A percentile compares a stretch with the other conserved stretches of the same genome.
These are phyloP conservation scores for Drosophila robusta DNA, from an alignment of 2,888 invertebrate genomes.

Conservation along the genomic window DNA sequence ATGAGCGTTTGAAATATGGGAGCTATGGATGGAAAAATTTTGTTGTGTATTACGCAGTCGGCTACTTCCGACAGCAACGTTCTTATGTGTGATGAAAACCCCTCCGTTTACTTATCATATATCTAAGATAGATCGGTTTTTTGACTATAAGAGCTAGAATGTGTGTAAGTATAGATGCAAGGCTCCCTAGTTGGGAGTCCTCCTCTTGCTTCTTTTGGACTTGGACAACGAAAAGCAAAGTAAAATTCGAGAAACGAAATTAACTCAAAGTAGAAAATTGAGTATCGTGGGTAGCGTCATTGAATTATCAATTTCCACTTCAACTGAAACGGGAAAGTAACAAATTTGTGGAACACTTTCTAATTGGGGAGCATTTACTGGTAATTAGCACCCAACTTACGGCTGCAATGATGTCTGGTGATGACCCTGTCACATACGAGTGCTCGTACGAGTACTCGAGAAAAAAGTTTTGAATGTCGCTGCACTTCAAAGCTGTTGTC, in stretches of 20 bases:
- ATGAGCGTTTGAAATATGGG: too few relatives aligned
- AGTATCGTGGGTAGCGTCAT: conserved; percentile 19
- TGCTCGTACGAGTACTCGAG: conserved; percentile 2
- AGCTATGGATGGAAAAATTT: too few relatives aligned
- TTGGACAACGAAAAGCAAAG: not conserved
- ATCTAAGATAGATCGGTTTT: too few relatives aligned
- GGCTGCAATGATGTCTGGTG: conserved; percentile 10
- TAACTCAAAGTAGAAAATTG: not conserved
- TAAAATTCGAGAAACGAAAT: conserved; percentile 1
- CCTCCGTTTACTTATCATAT: too few relatives aligned
- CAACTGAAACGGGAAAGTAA: conserved; percentile 24
- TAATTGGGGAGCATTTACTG: conserved; percentile 63
- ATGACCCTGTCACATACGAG: conserved; percentile 50
- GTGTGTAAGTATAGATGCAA: too few relatives aligned
- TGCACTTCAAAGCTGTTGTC: conserved; percentile 69
- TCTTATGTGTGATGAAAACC: too few relatives aligned
- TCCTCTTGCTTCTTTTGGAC: too few relatives aligned
- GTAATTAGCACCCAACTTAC: conserved; percentile 52
- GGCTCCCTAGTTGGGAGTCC: too few relatives aligned
- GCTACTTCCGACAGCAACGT: too few relatives aligned
- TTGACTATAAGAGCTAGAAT: too few relatives aligned
- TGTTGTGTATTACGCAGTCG: too few relatives aligned
- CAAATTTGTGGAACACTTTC: conserved; percentile 39
- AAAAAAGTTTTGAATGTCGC: conserved; percentile 59
- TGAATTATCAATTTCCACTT: conserved; percentile 32